Base-by-base conservation (phyloP, 2,888 invertebrate species). In the Isotomurus palustris region DNA sequence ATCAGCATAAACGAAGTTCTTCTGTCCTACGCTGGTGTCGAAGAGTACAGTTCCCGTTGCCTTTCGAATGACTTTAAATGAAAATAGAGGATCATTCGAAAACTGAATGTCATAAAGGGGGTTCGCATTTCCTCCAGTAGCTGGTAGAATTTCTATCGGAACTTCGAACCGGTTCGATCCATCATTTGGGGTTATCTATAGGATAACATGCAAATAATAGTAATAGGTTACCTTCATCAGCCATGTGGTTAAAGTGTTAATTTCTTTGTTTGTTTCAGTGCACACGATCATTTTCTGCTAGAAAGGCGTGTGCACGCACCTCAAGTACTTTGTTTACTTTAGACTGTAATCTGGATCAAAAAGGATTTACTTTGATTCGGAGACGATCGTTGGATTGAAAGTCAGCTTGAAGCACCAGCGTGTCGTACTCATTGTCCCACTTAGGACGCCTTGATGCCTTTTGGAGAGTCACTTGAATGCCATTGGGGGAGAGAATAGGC, bases 1-100 rank as follows among this genome's bases (percentile, higher is more conserved):
- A 50, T 79, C 74, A 4, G 77, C 73, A 62, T 76, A 75, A 2
- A 74, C 72, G 25, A 79, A 72, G 43, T 43, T 43, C 24, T 43
- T 43, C 0, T 76, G 75, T 10, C 72, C 73, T 2, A 70, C 58
- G 2, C 41, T 29, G 2, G 59, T 28, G 53, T 74, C 73, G 53
- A 72, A 70, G 0, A 70, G 17, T 3, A 66, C 63, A 2, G 62
- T 49, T 2, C 66, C 66, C 8, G 48, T 67, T 1, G 64, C 47
- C 17, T 41, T 57, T 32, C 70, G 59, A 8, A 58, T 40, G 5
- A 69, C 54, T 56, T 58, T 60, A 41, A 67, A 62, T 3, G 59
- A 51, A 47, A 65, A 69, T 0, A 62, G 25, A 1, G 63, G 65
- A 0, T 59, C 56, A 24, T 58, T 65, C 27, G 51, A 19, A 22